Evolutionary conservation across 2,888 invertebrate genomes (phyloP).

Genomic region (Listrodromus nycthemerus): DNA sequence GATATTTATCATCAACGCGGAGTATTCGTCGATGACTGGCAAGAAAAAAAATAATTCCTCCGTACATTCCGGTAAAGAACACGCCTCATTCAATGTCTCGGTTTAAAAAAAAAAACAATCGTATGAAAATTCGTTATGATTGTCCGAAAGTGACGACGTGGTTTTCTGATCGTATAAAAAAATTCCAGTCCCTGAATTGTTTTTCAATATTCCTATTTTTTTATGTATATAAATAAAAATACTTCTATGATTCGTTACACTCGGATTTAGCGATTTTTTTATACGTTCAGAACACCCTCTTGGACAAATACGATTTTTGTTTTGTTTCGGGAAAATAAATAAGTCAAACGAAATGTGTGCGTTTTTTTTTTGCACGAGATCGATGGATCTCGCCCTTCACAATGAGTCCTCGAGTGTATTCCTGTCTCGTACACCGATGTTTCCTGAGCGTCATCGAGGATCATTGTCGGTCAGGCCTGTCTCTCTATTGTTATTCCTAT

Average conservation of each 20-base stretch:
- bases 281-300: not conserved
- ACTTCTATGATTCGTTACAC: not conserved
- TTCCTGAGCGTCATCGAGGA: conserved; percentile 22
- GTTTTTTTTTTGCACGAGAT: not conserved
- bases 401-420: conserved; percentile 15
- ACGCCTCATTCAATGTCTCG: too few species aligned
- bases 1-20: not conserved
- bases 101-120: too few species aligned
- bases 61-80: too few species aligned
- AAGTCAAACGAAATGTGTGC: not conserved
- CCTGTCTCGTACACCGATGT: conserved; percentile 8
- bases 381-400: not conserved
- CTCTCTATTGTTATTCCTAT: conserved; percentile 20
- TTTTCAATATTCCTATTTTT: not conserved
- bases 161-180: not conserved
- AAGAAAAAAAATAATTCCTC: too few species aligned
- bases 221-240: not conserved
- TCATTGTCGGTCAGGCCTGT: conserved; percentile 13
- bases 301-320: not conserved
- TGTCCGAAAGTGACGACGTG: too few species aligned
- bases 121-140: too few species aligned
- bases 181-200: not conserved
- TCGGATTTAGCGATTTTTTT: too few species aligned
- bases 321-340: not conserved
- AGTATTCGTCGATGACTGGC: not conserved